Conservation (phyloP, 1,140 invertebrate genomes). For the Lepidotrigona ventralis region DNA sequence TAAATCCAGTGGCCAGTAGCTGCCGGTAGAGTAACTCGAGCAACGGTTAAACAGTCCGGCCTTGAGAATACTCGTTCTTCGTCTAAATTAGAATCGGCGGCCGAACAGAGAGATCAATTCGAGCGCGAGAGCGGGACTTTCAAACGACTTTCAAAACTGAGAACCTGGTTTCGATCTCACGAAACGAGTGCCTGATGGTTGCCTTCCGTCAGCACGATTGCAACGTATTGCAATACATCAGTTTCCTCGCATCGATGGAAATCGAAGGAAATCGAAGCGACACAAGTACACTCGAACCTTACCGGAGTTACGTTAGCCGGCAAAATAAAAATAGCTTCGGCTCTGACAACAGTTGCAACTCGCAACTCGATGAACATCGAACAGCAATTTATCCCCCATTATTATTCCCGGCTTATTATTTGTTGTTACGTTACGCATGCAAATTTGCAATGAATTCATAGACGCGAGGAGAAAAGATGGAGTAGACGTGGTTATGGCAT, state of each 20-base stretch:
- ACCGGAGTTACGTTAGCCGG: too few species aligned
- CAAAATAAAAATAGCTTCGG: too few species aligned
- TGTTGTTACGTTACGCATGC: too few species aligned
- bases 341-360: too few species aligned
- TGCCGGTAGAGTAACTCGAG: slow-evolving; percentile 15
- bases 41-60: slow-evolving; percentile 69
- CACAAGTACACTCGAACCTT: too few species aligned
- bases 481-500: too few species aligned
- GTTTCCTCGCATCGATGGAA: too few species aligned
- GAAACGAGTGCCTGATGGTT: neutral
- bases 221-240: too few species aligned
- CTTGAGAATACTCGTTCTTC: slow-evolving; percentile 63
- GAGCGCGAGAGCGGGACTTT: slow-evolving; percentile 29
- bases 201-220: too few species aligned
- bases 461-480: neutral
- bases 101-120: slow-evolving; percentile 21
- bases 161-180: neutral
- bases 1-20: slow-evolving; percentile 44
- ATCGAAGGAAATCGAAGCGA: neutral
- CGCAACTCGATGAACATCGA: neutral
- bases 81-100: slow-evolving; percentile 58
- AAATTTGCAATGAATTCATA: neutral
- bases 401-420: too few species aligned
- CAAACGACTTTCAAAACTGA: neutral
- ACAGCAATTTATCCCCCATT: too few species aligned